Evolutionary conservation across 1,140 invertebrate species (phyloP).

Genomic region (Drosophila sechellia): DNA sequence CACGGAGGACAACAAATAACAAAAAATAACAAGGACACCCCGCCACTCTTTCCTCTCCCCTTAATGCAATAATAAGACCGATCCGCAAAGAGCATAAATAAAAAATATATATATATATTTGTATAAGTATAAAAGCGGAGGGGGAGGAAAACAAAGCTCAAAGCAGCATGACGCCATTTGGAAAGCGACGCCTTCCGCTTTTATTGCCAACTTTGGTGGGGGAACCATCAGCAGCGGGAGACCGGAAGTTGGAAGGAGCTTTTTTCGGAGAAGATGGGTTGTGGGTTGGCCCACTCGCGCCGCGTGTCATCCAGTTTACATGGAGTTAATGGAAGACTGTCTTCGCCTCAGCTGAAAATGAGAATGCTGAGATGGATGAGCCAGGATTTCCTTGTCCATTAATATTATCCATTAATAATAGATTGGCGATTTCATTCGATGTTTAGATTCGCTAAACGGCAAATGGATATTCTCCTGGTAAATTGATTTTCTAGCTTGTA

Average conservation of each 20-base stretch:
- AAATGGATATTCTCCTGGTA: not conserved
- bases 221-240: slow-evolving; percentile 4
- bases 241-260: slow-evolving; percentile 33
- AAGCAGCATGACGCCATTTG: slow-evolving; percentile 70
- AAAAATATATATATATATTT: slow-evolving; percentile 22
- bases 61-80: slow-evolving; percentile 66
- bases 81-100: slow-evolving; percentile 43
- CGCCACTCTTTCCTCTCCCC: slow-evolving; percentile 8
- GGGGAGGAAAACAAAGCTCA: slow-evolving; percentile 40
- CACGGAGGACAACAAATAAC: slow-evolving; percentile 42
- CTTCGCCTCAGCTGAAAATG: slow-evolving; percentile 19
- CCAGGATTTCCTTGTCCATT: slow-evolving; percentile 25
- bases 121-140: not conserved
- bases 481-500: slow-evolving; percentile 2
- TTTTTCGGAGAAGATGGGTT: not conserved
- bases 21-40: slow-evolving; percentile 18
- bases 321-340: slow-evolving; percentile 27
- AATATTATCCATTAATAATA: slow-evolving; percentile 34
- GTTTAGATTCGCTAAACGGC: slow-evolving; percentile 11
- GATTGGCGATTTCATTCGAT: slow-evolving; percentile 10
- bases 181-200: slow-evolving; percentile 65
- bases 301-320: slow-evolving; percentile 25
- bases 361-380: slow-evolving; percentile 35
- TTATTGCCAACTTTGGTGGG: slow-evolving; percentile 37
- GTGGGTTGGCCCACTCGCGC: not conserved